A percentile compares a stretch with the other conserved stretches of the same genome.
phyloP scores from a whole-genome alignment of 2,797 vertebrate species.

The Etheostoma perlongum region DNA sequence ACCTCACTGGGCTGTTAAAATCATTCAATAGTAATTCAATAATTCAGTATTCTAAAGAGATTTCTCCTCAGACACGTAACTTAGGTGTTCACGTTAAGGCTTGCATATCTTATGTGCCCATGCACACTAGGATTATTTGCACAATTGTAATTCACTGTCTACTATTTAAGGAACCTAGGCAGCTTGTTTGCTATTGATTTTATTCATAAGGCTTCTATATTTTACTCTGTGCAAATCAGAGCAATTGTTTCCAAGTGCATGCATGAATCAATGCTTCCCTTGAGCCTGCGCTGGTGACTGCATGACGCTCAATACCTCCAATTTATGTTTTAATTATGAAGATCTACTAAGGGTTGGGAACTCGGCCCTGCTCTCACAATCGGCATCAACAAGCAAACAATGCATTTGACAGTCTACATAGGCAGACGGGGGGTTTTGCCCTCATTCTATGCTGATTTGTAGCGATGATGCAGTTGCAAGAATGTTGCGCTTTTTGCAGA shows the following conservation, averaged over 20 bases:
- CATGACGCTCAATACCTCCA: conserved; percentile 75
- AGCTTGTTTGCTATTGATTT: conserved; percentile 77
- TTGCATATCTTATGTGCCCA: conserved; percentile 2
- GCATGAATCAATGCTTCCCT: conserved; percentile 74
- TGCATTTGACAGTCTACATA: conserved; percentile 38
- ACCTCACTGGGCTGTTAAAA: not conserved
- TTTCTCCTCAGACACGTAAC: not conserved
- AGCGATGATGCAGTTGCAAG: not conserved
- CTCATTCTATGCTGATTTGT: conserved; percentile 26
- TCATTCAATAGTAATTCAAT: conserved; percentile 1
- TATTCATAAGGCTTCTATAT: conserved; percentile 73
- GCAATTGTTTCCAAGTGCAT: conserved; percentile 79
- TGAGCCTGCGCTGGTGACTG: conserved; percentile 50
- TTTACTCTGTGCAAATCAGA: conserved; percentile 76
- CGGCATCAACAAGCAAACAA: conserved; percentile 42
- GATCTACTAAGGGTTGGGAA: conserved; percentile 75
- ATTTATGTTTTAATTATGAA: conserved; percentile 85
- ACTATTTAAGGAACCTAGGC: conserved; percentile 54
- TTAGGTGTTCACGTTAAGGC: conserved; percentile 10
- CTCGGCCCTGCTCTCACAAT: conserved; percentile 47
- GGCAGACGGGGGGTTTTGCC: not conserved
- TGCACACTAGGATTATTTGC: conserved; percentile 29
- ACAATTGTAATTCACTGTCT: conserved; percentile 64
- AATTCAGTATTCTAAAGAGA: conserved; percentile 6
- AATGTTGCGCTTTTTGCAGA: not conserved